Conservation (phyloP, 2,888 invertebrate species). For the Seira ritae region DNA sequence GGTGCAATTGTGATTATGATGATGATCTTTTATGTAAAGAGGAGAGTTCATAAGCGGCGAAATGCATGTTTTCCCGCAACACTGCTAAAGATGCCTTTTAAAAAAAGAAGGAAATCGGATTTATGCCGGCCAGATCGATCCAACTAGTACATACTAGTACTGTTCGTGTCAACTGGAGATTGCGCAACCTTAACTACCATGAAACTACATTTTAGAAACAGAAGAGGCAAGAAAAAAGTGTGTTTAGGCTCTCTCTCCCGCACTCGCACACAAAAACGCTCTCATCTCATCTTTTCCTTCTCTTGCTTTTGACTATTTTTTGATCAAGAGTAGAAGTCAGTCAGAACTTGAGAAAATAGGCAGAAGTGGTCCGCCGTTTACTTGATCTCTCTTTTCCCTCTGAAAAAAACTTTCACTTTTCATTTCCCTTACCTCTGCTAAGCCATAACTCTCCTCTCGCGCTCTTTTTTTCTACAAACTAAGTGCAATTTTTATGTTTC, state of each 20-base stretch:
- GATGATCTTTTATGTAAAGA: neutral
- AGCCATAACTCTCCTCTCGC: neutral
- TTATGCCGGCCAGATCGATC: slow-evolving; percentile 72
- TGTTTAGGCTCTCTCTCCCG: slow-evolving; percentile 26
- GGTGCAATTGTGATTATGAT: neutral
- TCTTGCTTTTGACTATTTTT: slow-evolving; percentile 19
- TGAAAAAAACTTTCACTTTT: slow-evolving; percentile 21
- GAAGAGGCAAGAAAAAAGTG: slow-evolving; percentile 28
- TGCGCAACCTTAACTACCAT: slow-evolving; percentile 70
- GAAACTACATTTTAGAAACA: slow-evolving; percentile 49
- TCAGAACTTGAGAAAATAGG: neutral
- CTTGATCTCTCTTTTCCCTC: neutral
- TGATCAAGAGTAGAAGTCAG: slow-evolving; percentile 26
- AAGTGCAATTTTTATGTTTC: neutral
- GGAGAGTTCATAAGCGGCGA: neutral
- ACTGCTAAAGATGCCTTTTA: neutral
- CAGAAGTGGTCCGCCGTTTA: neutral
- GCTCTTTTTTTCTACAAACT: neutral
- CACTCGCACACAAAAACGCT: neutral
- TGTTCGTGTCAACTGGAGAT: slow-evolving; percentile 71
- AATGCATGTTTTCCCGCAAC: neutral
- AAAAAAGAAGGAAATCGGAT: slow-evolving; percentile 59
- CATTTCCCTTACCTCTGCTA: neutral
- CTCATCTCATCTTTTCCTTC: neutral
- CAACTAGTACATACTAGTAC: slow-evolving; percentile 50